Evolutionary conservation across 2,113 vertebrate genomes (phyloP), one percentile per base, ranked within the genome.

Genomic region (Heliornis fulica): DNA sequence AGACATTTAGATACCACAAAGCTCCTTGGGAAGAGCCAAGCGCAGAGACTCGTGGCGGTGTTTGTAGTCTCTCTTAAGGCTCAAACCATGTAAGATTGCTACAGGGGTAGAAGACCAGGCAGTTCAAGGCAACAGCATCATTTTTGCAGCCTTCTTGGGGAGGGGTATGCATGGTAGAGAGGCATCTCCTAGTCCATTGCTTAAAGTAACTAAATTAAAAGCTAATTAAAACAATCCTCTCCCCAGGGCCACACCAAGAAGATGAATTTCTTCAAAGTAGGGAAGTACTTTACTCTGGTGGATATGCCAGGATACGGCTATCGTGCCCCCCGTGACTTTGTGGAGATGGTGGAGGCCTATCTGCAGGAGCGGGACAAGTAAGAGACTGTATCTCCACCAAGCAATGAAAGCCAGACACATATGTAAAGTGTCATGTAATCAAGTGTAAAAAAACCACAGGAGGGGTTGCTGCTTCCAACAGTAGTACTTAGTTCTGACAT

Each of bases 231-330:
- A 56, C 7, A 4, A 43, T 29, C 9, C 36, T 90, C 36, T 75
- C 43, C 40, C 50, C 68, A 99, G 99, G 99, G 99, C 21, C 99
- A 99, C 95, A 99, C 99, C 38, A 99, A 98, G 97, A 99, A 99
- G 97, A 98, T 99, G 97, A 99, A 99, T 97, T 99, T 99, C 97
- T 99, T 99, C 97, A 98, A 96, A 94, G 98, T 99, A 80, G 99
- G 99, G 63, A 98, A 97, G 93, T 95, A 98, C 3, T 99, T 99
- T 92, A 99, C 98, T 31, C 31, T 99, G 45, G 99, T 99, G 56
- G 99, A 99, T 97, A 99, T 99, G 99, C 99, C 99, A 7, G 99
- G 99, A 40, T 99, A 99, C 2, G 99, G 99, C 66, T 98, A 99
- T 97, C 97, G 64, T 40, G 98, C 99, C 15, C 99, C 99, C 0